A percentile compares a stretch with the other conserved stretches of the same genome.
Evolutionary conservation across 2,797 vertebrate species (phyloP).

Genomic region (Harpagifer antarcticus): DNA sequence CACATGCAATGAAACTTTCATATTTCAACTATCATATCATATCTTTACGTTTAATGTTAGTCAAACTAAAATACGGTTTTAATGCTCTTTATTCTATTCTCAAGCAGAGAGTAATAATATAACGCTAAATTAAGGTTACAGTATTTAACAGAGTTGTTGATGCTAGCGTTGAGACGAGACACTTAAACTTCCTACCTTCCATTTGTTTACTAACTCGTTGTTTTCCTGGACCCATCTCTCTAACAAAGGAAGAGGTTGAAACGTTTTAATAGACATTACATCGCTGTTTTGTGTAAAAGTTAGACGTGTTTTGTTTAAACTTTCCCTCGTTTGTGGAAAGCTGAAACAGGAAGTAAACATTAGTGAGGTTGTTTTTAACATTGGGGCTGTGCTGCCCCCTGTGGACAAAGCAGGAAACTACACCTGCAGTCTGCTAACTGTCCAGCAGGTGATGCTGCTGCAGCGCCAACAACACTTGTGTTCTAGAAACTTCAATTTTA

Average conservation of each 20-base stretch:
- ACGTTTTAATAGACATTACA: constrained; percentile 19
- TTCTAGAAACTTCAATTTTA: constrained; percentile 60
- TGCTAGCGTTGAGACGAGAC: neutral
- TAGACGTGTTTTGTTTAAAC: constrained; percentile 36
- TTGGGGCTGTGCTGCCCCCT: constrained; percentile 50
- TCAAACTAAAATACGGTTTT: fast-evolving
- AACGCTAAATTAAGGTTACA: too few species aligned
- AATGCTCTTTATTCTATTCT: neutral
- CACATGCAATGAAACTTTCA: neutral
- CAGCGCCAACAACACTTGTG: neutral
- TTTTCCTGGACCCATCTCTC: constrained; percentile 72
- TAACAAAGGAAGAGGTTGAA: constrained; percentile 26
- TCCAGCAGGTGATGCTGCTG: constrained; percentile 55
- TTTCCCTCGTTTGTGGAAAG: constrained; percentile 58
- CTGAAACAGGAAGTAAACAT: constrained; percentile 62
- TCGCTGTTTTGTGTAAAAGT: neutral
- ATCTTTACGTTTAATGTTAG: neutral
- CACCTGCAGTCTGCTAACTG: neutral
- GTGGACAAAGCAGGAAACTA: neutral
- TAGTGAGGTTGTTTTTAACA: fast-evolving
- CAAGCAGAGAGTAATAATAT: neutral
- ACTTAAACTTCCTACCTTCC: constrained; percentile 58
- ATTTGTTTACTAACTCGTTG: constrained; percentile 69
- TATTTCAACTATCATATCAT: too few species aligned
- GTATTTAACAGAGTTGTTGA: neutral